Evolutionary conservation across 2,888 invertebrate genomes (phyloP), one percentile per base, ranked within the genome.

Genomic region (Brachypalpus laphriformis): DNA sequence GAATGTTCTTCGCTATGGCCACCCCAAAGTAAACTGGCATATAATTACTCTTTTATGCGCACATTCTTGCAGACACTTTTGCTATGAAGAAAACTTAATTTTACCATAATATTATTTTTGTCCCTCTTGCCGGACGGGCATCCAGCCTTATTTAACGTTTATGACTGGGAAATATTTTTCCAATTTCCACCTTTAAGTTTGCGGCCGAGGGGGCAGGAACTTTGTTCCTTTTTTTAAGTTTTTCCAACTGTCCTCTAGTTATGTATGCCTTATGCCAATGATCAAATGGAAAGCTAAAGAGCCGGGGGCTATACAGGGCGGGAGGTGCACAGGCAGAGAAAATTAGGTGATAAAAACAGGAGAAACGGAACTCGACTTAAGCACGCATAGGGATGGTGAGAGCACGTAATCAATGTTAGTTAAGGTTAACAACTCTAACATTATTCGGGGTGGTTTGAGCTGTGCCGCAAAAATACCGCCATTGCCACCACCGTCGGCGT

Each of bases 381-480:
- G 74, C 85, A 85, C 85, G 83, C 83, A 66, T 83, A 51, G 66
- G 56, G 45, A 59, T 83, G 85, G 57, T 47, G 70, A 71, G 76
- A 71, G 85, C 85, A 85, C 85, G 85, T 85, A 85, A 85, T 85
- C 85, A 85, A 70, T 85, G 85, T 85, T 85, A 85, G 85, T 85
- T 80, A 85, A 85, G 85, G 85, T 85, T 85, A 85, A 85, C 85
- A 81, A 80, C 81, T 76, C 80, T 47, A 65, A 71, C 80, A 85
- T 81, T 85, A 81, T 85, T 85, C 65, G 72, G 65, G 57, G 76
- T 76, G 75, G 71, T 71, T 71, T 59, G 42, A 31, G 65, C 34
- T 71, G 65, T 56, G 65, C 31, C 66, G 49, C 57, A 49, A 31
- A 22, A 65, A 34, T 45, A 68, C 20, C 51, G 14, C 37, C 37